Evolutionary conservation across 2,113 vertebrate genomes (phyloP).

Genomic region (Perognathus longimembris): DNA sequence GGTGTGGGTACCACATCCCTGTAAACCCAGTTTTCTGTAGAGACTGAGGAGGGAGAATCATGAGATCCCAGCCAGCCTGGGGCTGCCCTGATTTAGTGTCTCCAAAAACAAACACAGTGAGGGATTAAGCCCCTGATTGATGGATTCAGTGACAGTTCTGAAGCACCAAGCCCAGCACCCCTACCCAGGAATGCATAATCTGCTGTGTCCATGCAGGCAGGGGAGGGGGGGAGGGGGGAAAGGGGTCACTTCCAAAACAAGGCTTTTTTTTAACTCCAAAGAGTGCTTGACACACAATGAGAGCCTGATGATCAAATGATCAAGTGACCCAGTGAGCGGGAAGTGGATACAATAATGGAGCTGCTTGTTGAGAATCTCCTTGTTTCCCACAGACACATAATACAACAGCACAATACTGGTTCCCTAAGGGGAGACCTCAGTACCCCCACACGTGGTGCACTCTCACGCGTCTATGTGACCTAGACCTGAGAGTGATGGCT

Average conservation of each 20-base stretch:
- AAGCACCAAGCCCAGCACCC: not conserved
- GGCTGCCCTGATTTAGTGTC: too few relatives aligned
- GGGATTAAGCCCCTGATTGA: not conserved
- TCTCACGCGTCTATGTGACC: too few relatives aligned
- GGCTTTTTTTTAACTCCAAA: not conserved
- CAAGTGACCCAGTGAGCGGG: not conserved
- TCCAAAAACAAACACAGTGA: too few relatives aligned
- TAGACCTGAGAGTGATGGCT: too few relatives aligned
- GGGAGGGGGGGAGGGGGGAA: too few relatives aligned
- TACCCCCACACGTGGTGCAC: too few relatives aligned
- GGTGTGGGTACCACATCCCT: too few relatives aligned
- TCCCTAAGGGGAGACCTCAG: too few relatives aligned
- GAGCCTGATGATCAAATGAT: conserved; percentile 1
- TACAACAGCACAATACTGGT: not conserved
- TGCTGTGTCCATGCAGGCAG: not conserved
- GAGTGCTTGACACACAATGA: not conserved
- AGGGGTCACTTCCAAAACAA: not conserved
- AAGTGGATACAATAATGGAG: not conserved
- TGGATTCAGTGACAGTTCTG: not conserved
- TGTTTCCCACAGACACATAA: not conserved
- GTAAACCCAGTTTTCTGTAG: too few relatives aligned
- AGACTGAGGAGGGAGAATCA: too few relatives aligned
- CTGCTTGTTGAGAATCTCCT: not conserved
- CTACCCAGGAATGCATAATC: not conserved
- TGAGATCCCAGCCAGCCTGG: too few relatives aligned